Base-by-base conservation (phyloP, 2,797 vertebrate species). In the Sebastes taczanowskii region DNA sequence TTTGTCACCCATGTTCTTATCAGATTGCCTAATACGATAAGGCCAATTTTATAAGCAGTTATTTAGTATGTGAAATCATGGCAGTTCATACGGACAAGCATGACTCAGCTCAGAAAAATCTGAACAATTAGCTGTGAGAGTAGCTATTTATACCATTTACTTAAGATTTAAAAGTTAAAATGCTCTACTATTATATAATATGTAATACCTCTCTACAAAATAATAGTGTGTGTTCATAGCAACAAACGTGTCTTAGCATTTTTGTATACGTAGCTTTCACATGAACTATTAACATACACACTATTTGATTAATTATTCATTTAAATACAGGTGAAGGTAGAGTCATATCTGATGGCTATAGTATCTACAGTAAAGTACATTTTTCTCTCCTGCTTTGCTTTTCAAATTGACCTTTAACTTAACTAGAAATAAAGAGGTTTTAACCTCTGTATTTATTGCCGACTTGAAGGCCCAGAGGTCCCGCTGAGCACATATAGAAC, bases 361-460 rank as follows among this genome's bases (percentile, higher is more conserved):
- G 10, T 42, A 32, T 38, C 22, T 8, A 29, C 3, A 34, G 10
- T 46, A 23, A 73, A 53, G 5, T 20, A 7, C 0, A 5, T 13
- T 22, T 78, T 53, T 56, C 3, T 66, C 10, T 27, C 2, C 4
- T 5, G 13, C 8, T 32, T 61, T 74, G 5, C n/a, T 22, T 58
- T 46, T 60, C 6, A 69, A 8, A 62, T 55, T 6, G 5, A 52
- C 5, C n/a, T 27, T 10, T 64, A 20, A 16, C 38, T 34, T 18
- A 38, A 38, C 38, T 3, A 6, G 38, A 49, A 52, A 67, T 34
- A 56, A 30, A 49, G 27, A 53, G 6, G 1, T 59, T 65, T 38
- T 59, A 49, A 53, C 13, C 13, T 61, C 18, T 66, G 6, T 76
- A 20, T 82, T 83, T 62, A 55, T 23, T 65, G 20, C 66, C 73